Evolutionary conservation across 2,797 vertebrate genomes (phyloP), one percentile per base, ranked within the genome.

Genomic region (Fratercula arctica): DNA sequence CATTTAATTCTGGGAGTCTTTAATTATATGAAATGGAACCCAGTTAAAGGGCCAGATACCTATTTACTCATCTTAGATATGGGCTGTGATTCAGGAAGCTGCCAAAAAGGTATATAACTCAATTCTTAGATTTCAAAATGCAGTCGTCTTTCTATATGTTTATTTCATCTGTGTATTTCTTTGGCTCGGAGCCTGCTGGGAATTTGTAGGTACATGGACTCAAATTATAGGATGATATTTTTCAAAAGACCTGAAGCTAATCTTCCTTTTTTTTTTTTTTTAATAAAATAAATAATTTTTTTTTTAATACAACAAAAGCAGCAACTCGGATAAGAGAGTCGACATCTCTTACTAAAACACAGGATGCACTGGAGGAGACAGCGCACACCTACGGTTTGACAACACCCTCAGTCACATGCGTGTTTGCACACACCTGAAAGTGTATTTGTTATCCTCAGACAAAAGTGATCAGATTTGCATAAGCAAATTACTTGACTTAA

Each of bases 21-120:
- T 99, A 99, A 99, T 99, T 99, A 99, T 97, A 98, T 98, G 98
- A 99, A 99, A 99, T 99, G 98, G 99, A 99, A 98, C 98, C 97
- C 94, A 97, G 97, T 97, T 98, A 98, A 98, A 98, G 97, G 98
- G 97, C 97, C 97, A 98, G 98, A 96, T 96, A 94, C 96, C 92
- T 94, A 96, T 97, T 97, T 97, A 82, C 96, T 95, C 73, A 95
- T 97, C 83, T 91, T 95, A 92, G 97, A 66, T 67, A 41, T 85
- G 97, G 98, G 97, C 97, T 97, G 95, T 91, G 97, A 98, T 98
- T 98, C 97, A 98, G 97, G 95, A 97, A 98, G 94, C 97, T 97
- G 98, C 98, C 98, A 98, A 95, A 97, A 96, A 96, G 88, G 95
- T 95, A 97, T 95, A 98, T 98, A 98, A 98, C 97, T 98, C 97